Percentiles rank a stretch among this genome's conserved stretches.
Conservation (phyloP, 2,113 vertebrate genomes). For the Ammodytes dubius region DNA sequence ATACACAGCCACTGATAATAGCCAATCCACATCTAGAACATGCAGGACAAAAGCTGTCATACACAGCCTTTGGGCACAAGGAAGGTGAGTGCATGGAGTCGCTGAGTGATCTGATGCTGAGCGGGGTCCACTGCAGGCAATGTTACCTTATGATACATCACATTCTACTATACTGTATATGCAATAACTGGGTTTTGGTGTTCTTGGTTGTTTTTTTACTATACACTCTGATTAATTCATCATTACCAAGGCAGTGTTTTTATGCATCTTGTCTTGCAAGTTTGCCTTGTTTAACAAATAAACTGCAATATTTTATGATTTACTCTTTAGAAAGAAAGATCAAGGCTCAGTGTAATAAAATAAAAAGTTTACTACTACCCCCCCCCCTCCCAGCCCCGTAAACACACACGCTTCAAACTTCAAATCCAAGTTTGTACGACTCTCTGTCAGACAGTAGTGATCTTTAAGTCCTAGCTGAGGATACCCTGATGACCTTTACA, state of each 20-base stretch:
- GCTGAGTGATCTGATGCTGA: constrained; percentile 43
- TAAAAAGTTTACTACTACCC: not conserved
- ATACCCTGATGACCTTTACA: not conserved
- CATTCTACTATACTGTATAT: not conserved
- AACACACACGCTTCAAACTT: not conserved
- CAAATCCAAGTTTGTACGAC: too few species aligned
- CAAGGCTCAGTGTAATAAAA: not conserved
- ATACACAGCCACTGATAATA: constrained; percentile 80
- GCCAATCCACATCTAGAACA: constrained; percentile 86
- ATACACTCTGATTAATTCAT: not conserved
- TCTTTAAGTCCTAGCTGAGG: not conserved
- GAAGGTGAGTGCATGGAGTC: constrained; percentile 20
- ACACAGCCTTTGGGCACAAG: constrained; percentile 32
- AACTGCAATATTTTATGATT: not conserved
- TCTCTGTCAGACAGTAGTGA: not conserved
- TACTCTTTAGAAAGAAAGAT: not conserved
- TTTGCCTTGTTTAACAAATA: not conserved
- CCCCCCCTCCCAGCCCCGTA: not conserved
- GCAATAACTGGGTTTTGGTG: not conserved
- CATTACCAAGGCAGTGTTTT: not conserved
- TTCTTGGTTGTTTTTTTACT: not conserved
- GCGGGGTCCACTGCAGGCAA: constrained; percentile 3
- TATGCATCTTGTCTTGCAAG: not conserved
- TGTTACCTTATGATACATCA: not conserved
- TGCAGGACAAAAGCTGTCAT: constrained; percentile 78